Evolutionary conservation across 2,888 invertebrate species (phyloP).

Genomic region (Campopleginae sp.): DNA sequence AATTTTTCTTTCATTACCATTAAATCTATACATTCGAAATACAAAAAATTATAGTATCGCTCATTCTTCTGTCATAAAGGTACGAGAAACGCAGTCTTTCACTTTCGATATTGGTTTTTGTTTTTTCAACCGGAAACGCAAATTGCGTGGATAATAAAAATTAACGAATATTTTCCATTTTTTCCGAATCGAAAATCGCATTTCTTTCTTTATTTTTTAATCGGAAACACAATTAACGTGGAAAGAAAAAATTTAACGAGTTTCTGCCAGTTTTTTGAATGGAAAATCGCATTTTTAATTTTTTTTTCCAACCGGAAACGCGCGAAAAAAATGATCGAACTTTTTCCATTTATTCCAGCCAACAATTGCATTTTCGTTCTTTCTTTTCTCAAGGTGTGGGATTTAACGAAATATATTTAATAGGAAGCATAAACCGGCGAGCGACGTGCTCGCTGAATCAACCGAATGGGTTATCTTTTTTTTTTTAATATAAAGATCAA

Average conservation of each 20-base stretch:
- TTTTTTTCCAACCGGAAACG: slow-evolving; percentile 34
- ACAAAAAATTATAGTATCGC: slow-evolving; percentile 69
- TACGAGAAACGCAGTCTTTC: slow-evolving; percentile 74
- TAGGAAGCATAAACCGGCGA: slow-evolving; percentile 70
- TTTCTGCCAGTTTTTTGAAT: no score
- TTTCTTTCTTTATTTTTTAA: slow-evolving; percentile 19
- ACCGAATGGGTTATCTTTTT: slow-evolving; percentile 43
- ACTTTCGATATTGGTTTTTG: slow-evolving; percentile 68
- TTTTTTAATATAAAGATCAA: slow-evolving; percentile 49
- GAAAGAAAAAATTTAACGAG: neutral
- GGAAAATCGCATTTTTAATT: no score
- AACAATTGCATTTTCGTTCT: neutral
- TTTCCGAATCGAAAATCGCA: no score
- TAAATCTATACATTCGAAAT: slow-evolving; percentile 71
- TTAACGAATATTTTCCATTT: no score
- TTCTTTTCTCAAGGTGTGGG: slow-evolving; percentile 26
- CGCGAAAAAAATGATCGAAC: slow-evolving; percentile 16
- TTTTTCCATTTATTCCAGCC: neutral
- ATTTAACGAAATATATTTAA: slow-evolving; percentile 59
- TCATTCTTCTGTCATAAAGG: slow-evolving; percentile 50
- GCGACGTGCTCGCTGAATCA: slow-evolving; percentile 38
- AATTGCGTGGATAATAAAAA: neutral
- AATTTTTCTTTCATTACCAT: slow-evolving; percentile 56
- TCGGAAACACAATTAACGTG: slow-evolving; percentile 12
- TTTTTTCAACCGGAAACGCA: slow-evolving; percentile 28